Evolutionary conservation across 2,113 vertebrate species (phyloP).

Genomic region (Strix aluco): DNA sequence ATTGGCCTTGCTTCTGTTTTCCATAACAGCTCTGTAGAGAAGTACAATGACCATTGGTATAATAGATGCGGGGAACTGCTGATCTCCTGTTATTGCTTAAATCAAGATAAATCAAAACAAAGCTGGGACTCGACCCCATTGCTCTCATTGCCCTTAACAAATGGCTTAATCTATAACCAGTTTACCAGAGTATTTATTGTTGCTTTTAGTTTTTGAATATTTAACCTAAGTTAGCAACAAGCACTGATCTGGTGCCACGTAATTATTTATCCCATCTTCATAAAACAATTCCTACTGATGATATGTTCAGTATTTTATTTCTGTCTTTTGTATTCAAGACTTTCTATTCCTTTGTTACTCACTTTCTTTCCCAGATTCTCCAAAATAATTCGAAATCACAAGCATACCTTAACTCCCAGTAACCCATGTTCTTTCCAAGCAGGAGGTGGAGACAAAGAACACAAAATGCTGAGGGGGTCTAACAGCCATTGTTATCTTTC

Average conservation of each 20-base stretch:
- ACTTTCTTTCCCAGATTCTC: background rate
- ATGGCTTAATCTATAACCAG: background rate
- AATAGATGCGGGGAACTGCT: background rate
- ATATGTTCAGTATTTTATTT: background rate
- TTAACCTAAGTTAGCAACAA: background rate
- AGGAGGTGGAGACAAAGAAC: slow-evolving; percentile 63
- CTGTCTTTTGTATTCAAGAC: background rate
- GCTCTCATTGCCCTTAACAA: background rate
- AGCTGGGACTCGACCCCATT: fast-evolving
- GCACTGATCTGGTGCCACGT: background rate
- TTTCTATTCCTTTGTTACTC: background rate
- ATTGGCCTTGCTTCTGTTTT: background rate
- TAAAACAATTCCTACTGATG: background rate
- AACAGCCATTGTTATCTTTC: background rate
- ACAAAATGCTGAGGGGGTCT: background rate
- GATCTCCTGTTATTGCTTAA: background rate
- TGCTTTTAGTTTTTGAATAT: background rate
- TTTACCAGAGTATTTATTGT: background rate
- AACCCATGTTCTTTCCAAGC: background rate
- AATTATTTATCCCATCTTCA: background rate
- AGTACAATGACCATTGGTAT: background rate
- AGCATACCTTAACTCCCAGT: background rate
- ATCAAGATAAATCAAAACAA: background rate
- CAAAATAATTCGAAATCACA: background rate
- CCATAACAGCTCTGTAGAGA: background rate